Conservation (phyloP, 1,140 invertebrate genomes). For the Calephelis nemesis region DNA sequence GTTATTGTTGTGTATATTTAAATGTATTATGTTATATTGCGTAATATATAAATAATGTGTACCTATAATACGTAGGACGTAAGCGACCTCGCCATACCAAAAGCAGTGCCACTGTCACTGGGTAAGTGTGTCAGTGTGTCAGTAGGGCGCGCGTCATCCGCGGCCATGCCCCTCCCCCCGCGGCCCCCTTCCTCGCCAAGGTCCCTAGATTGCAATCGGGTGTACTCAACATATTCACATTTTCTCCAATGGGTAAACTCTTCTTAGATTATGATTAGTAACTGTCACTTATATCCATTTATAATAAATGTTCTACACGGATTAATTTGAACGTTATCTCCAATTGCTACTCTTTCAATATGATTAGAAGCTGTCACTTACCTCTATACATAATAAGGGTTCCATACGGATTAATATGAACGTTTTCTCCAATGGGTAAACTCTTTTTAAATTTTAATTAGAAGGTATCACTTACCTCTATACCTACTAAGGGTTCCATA, state of each 20-base stretch:
- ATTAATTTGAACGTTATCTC: conserved; percentile 43
- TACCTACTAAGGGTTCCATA: not conserved
- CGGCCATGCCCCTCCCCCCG: conserved; percentile 53
- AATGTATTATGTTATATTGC: not conserved
- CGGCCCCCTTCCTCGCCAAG: conserved; percentile 52
- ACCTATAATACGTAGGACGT: conserved; percentile 54
- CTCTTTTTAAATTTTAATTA: not conserved
- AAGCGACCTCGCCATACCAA: conserved; percentile 68
- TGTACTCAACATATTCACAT: conserved; percentile 53
- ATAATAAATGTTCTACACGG: not conserved
- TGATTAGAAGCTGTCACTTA: not conserved
- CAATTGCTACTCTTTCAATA: not conserved
- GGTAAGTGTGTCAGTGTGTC: conserved; percentile 76
- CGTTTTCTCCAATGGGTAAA: not conserved
- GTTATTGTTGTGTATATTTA: not conserved
- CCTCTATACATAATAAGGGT: not conserved
- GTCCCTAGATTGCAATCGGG: conserved; percentile 63
- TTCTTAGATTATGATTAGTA: conserved; percentile 5
- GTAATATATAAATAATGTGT: conserved; percentile 24
- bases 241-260: conserved; percentile 41
- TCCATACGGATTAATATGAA: too few relatives aligned
- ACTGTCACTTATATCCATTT: not conserved
- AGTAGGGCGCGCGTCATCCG: conserved; percentile 74
- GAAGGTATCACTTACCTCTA: not conserved
- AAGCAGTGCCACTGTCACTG: conserved; percentile 76